A percentile compares a stretch with the other conserved stretches of the same genome.
These are phyloP conservation scores for Dendrolimus kikuchii DNA, from an alignment of 1,140 invertebrate species.

Conservation along the genomic window DNA sequence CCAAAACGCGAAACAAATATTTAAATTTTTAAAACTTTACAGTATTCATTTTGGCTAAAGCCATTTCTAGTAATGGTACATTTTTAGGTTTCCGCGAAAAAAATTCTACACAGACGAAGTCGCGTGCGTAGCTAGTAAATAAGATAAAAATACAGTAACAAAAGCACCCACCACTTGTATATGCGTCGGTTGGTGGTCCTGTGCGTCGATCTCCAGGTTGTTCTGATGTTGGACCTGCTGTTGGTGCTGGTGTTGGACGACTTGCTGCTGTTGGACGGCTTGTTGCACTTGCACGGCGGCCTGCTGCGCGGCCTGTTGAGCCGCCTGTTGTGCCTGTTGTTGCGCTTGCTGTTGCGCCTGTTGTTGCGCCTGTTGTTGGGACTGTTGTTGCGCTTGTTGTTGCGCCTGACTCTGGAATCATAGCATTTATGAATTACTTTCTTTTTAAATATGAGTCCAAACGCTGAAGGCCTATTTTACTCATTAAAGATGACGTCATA, in stretches of 20 bases:
- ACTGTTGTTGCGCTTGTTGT: constrained; percentile 34
- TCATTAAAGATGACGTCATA: too few relatives aligned
- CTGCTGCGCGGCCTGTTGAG: constrained; percentile 45
- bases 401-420: constrained; percentile 10
- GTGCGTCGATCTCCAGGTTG: constrained; percentile 39
- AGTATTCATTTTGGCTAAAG: too few relatives aligned
- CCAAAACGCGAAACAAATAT: too few relatives aligned
- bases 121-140: too few relatives aligned
- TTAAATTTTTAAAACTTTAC: too few relatives aligned
- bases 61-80: too few relatives aligned
- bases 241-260: constrained; percentile 27
- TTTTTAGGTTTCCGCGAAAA: too few relatives aligned
- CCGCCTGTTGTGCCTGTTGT: constrained; percentile 37
- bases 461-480: too few relatives aligned
- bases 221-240: constrained; percentile 49
- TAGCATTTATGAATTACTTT: too few relatives aligned
- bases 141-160: neutral
- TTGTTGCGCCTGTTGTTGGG: constrained; percentile 2
- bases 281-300: constrained; percentile 42
- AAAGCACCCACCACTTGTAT: constrained; percentile 48
- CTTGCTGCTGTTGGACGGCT: constrained; percentile 34
- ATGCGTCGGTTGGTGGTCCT: constrained; percentile 46
- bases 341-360: constrained; percentile 39
- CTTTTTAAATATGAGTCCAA: too few relatives aligned
- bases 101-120: too few relatives aligned